Conservation (phyloP, 1,140 invertebrate species). For the Potamilus streckersoni region DNA sequence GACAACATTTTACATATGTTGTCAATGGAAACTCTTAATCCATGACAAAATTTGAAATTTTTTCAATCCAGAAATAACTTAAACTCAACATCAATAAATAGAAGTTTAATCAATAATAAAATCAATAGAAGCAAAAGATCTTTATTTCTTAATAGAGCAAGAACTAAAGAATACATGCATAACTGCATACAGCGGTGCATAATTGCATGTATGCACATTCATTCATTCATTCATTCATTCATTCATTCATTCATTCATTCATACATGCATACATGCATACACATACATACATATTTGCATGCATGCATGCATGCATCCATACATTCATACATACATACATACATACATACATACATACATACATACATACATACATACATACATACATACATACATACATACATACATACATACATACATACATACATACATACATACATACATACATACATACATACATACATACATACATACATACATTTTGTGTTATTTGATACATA, state of each 20-base stretch:
- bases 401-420: background rate
- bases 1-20: too few species aligned
- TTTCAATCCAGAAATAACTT: too few species aligned
- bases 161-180: too few species aligned
- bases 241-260: background rate
- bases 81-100: too few species aligned
- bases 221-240: too few species aligned
- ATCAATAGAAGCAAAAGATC: too few species aligned
- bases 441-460: conserved; percentile 6
- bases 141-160: too few species aligned
- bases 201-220: too few species aligned
- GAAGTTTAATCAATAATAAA: too few species aligned
- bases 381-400: background rate
- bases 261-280: background rate
- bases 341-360: background rate
- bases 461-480: conserved; percentile 14
- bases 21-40: too few species aligned
- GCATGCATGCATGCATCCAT: conserved; percentile 1
- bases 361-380: conserved; percentile 1
- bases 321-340: conserved; percentile 4
- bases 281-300: background rate
- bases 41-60: too few species aligned
- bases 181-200: too few species aligned
- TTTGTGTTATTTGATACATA: background rate
- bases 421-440: conserved; percentile 4